These are phyloP conservation scores for Torymus auratus DNA, from an alignment of 2,888 invertebrate genomes.

Conservation along the genomic window DNA sequence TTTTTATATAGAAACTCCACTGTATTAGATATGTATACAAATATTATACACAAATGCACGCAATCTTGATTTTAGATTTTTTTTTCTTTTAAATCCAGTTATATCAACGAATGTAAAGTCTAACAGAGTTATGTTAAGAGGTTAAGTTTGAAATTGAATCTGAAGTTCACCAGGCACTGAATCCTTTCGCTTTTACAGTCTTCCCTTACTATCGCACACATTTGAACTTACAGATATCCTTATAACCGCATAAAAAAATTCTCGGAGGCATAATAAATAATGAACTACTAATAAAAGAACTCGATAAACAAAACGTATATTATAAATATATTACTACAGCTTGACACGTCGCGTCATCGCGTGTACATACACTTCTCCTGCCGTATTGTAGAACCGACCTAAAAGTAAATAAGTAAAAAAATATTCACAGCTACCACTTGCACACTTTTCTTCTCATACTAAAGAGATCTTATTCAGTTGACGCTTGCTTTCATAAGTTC, in stretches of 20 bases:
- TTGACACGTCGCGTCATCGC: slow-evolving; percentile 26
- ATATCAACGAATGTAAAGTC: too few species aligned
- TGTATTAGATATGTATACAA: too few species aligned
- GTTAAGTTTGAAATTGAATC: slow-evolving; percentile 25
- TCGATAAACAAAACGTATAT: neutral
- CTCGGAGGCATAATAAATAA: slow-evolving; percentile 42
- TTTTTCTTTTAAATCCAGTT: too few species aligned
- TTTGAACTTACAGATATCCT: slow-evolving; percentile 20
- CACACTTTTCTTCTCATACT: slow-evolving; percentile 33
- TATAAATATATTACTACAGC: slow-evolving; percentile 13
- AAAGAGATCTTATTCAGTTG: neutral
- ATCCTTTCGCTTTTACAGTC: slow-evolving; percentile 59
- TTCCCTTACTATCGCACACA: slow-evolving; percentile 43
- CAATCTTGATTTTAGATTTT: too few species aligned
- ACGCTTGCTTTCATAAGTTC: neutral
- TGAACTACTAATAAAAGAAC: neutral
- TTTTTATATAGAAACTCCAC: too few species aligned
- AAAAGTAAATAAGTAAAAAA: neutral
- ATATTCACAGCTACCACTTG: slow-evolving; percentile 1
- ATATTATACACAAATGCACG: too few species aligned
- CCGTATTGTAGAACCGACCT: slow-evolving; percentile 18
- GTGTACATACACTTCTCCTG: slow-evolving; percentile 36
- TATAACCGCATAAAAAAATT: slow-evolving; percentile 29
- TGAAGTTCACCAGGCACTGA: slow-evolving; percentile 50
- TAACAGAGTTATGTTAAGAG: slow-evolving; percentile 11